Evolutionary conservation across 1,140 invertebrate species (phyloP), one percentile per base, ranked within the genome.

Genomic region (Anadara kagoshimensis): DNA sequence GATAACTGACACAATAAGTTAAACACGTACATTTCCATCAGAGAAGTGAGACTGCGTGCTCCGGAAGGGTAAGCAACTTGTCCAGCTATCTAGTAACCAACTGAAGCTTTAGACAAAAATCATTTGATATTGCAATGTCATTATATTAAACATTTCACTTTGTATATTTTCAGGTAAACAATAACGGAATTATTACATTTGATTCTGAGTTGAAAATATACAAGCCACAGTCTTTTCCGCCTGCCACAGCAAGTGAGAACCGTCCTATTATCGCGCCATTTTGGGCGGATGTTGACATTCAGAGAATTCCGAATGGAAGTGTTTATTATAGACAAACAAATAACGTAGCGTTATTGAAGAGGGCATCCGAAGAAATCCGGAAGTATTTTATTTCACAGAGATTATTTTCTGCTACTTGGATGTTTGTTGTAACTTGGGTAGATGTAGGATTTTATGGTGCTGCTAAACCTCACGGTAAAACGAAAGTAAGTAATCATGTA

Each of bases 181-280:
- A 83, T 65, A 85, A 85, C 69, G 83, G 83, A 14, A 75, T 83
- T 26, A 76, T 85, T 24, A 79, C 83, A 22, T 85, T 85, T 70
- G 53, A 80, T 16, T 62, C 76, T 18, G 71, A 79, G 24, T 66
- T 82, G 0, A 65, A 67, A n/a, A 51, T 47, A 18, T 85, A 83
- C 62, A 78, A 75, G 44, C 83, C 83, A 5, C 58, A 68, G 24
- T 29, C 75, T 5, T 85, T 85, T 58, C 83, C 83, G 3, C 64
- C 80, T 44, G 51, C 58, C 5, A 36, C 29, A 36, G 29, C 24
- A 4, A 64, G 51, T 8, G 73, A 80, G 29, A 69, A 75, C 14
- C 69, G 71, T 0, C 75, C 81, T 12, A 64, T 85, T 0, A 81
- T 85, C 41, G 83, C 83, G 7, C 76, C 80, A 0, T 85, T 82